Conservation (phyloP, 2,797 vertebrate species). For the Myotis planiceps region DNA sequence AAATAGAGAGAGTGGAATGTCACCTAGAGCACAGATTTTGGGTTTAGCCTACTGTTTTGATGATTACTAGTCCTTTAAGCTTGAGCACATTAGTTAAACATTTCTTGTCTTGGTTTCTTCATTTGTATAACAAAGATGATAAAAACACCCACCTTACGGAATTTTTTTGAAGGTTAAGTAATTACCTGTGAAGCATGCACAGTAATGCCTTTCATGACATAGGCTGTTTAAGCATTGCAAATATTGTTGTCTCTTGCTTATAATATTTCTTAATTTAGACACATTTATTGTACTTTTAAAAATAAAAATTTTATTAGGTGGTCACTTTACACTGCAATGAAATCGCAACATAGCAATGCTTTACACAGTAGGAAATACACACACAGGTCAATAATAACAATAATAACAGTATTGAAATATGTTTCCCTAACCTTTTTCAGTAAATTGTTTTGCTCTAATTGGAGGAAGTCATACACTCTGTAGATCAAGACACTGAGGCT, state of each 20-base stretch:
- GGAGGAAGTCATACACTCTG: neutral
- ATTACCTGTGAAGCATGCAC: neutral
- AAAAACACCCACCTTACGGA: neutral
- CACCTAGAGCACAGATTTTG: neutral
- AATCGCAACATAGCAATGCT: neutral
- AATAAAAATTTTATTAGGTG: neutral
- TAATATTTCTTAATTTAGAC: neutral
- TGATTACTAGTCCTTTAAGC: neutral
- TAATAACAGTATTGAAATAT: neutral
- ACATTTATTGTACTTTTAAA: neutral
- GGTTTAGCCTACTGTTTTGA: neutral
- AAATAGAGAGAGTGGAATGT: neutral
- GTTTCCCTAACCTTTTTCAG: neutral
- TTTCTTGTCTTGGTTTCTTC: neutral
- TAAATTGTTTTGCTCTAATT: neutral
- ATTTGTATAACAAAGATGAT: neutral
- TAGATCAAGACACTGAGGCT: neutral
- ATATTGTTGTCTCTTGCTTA: neutral
- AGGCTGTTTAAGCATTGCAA: neutral
- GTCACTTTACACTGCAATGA: neutral
- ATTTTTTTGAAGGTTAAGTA: neutral
- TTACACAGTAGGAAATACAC: neutral
- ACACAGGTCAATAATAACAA: neutral
- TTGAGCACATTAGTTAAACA: neutral
- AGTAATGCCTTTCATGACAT: neutral